Base-by-base conservation (phyloP, 2,113 vertebrate species). In the Sphyrna mokarran region DNA sequence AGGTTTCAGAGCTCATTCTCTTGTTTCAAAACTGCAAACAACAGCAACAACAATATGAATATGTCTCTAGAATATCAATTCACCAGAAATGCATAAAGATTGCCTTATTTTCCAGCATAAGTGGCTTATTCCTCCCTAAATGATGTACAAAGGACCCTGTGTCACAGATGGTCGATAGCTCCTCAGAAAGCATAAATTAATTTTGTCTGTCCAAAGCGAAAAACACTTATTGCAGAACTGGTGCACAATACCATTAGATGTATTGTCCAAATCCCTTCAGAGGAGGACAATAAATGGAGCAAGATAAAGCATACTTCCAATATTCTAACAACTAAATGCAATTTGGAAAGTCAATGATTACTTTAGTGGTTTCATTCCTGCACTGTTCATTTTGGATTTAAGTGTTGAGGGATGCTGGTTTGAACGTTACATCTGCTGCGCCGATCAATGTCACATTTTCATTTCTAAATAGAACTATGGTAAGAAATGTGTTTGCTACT, bases 291-390 rank as follows among this genome's bases (percentile, higher is more conserved):
- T 72, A 95, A 95, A 72, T 43, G 40, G 37, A 95, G 93, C 43
- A 95, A 95, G 63, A 95, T 95, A 33, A 95, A 95, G 22, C 69
- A 54, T 72, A 72, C 93, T 95, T 95, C 66, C 72, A 95, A 72
- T 40, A 72, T 54, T 29, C 66, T 48, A 70, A 72, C 66, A 95
- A 33, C 68, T 54, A 95, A 66, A 72, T 72, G 66, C 93, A 95
- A 95, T 95, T 95, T 95, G 68, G 22, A 72, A 95, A 95, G 40
- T 37, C 68, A 95, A 48, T 95, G 93, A 95, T 95, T 95, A 23
- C 93, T 72, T 95, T 95, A 72, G 93, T 66, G 89, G 89, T 70
- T 95, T 69, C 40, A 8, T 40, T 69, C 91, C 69, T 66, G 18
- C 37, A 40, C 20, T 63, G 93, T 95, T 95, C 69, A 72, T 95